phyloP scores from a whole-genome alignment of 2,888 invertebrate species.

The Chrysolina oricalcia region DNA sequence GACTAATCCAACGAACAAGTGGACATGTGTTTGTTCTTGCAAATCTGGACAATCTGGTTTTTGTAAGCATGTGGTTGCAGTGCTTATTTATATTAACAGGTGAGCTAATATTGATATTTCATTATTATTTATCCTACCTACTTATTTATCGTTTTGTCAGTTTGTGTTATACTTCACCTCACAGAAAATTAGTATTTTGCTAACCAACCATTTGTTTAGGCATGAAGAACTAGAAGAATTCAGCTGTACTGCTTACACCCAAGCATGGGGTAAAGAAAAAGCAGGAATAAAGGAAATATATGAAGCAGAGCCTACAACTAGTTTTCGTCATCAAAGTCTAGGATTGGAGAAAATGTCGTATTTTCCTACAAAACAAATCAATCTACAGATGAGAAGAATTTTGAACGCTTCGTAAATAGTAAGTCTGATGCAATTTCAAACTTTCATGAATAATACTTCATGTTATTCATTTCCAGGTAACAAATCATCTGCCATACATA shows the following conservation, averaged over 20 bases:
- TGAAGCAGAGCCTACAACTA: no score
- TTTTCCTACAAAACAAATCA: constrained; percentile 26
- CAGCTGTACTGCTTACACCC: constrained; percentile 33
- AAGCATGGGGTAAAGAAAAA: constrained; percentile 36
- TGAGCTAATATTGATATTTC: constrained; percentile 10
- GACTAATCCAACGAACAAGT: no score
- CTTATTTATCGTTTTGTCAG: neutral
- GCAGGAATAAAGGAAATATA: constrained; percentile 21
- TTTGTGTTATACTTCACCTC: no score
- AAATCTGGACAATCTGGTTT: no score
- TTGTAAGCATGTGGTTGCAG: constrained; percentile 19
- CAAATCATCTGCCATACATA: constrained; percentile 13
- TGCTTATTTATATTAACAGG: constrained; percentile 25
- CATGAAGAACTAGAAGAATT: constrained; percentile 35
- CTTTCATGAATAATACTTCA: constrained; percentile 25
- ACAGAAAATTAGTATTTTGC: constrained; percentile 10
- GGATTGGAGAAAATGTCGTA: constrained; percentile 11
- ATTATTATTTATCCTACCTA: neutral
- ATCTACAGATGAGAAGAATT: constrained; percentile 9
- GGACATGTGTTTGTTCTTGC: no score
- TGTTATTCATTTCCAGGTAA: constrained; percentile 24
- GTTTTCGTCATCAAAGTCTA: constrained; percentile 9
- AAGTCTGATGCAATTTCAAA: constrained; percentile 8
- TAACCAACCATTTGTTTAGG: constrained; percentile 28
- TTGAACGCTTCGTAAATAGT: constrained; percentile 24